A percentile compares a stretch with the other conserved stretches of the same genome.
These are phyloP conservation scores for Hirtodrosophila histrioides DNA, from an alignment of 2,888 invertebrate genomes.

Conservation along the genomic window DNA sequence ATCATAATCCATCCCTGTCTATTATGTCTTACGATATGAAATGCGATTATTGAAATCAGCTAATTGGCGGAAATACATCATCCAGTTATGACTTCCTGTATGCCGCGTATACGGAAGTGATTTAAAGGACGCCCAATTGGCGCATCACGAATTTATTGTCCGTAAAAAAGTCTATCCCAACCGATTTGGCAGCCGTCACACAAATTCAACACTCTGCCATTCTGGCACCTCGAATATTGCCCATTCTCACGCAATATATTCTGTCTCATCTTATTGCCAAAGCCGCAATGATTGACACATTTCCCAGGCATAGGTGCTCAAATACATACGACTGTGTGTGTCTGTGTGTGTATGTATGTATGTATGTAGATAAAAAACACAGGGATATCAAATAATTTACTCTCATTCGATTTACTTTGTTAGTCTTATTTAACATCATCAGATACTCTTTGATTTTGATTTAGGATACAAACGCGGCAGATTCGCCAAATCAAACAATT, in stretches of 20 bases:
- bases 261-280: conserved; percentile 29
- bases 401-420: conserved; percentile 48
- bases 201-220: conserved; percentile 17
- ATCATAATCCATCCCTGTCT: too few relatives aligned
- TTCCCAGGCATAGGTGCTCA: background rate
- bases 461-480: too few relatives aligned
- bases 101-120: background rate
- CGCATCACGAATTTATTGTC: conserved; percentile 28
- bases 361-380: conserved; percentile 18
- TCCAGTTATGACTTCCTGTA: too few relatives aligned
- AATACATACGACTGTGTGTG: background rate
- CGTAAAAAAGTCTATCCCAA: conserved; percentile 7
- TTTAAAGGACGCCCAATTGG: conserved; percentile 39
- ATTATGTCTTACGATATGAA: too few relatives aligned
- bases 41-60: too few relatives aligned
- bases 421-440: conserved; percentile 38
- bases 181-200: conserved; percentile 14
- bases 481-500: too few relatives aligned
- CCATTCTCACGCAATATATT: conserved; percentile 26
- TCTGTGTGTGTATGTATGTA: background rate
- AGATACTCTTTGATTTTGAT: conserved; percentile 8
- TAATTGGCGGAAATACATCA: too few relatives aligned
- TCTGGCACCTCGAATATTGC: conserved; percentile 16
- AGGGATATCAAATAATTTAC: conserved; percentile 46
- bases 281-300: conserved; percentile 49